Conservation (phyloP, 2,797 vertebrate species). For the Lepus oiostolus region DNA sequence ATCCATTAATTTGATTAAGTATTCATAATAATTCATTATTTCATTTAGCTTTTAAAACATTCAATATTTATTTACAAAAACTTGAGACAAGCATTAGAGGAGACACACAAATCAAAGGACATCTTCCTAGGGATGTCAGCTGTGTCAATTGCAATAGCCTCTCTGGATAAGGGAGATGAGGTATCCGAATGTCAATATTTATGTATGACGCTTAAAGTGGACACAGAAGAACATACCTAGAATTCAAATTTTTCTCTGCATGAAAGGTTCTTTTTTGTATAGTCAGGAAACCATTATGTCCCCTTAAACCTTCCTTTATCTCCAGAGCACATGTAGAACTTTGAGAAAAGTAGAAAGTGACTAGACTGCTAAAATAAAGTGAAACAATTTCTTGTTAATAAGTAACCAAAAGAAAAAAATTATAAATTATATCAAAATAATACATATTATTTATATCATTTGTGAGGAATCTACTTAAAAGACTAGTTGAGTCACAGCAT, state of each 20-base stretch:
- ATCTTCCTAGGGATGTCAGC: not conserved
- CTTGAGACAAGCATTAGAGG: not conserved
- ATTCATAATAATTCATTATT: not conserved
- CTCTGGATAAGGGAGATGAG: not conserved
- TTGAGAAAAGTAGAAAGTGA: not conserved
- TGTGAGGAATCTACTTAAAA: not conserved
- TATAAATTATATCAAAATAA: not conserved
- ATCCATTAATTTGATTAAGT: not conserved
- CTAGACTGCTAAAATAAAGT: not conserved
- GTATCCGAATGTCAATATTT: not conserved
- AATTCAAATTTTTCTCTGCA: not conserved
- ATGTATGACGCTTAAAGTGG: not conserved
- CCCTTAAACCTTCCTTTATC: not conserved
- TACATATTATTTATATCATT: not conserved
- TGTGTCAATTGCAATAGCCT: not conserved
- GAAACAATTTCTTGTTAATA: not conserved
- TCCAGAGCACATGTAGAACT: not conserved
- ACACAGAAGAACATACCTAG: not conserved
- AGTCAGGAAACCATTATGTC: not conserved
- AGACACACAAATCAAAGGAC: not conserved
- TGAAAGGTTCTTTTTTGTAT: not conserved
- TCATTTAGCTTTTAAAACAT: not conserved
- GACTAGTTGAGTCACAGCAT: not conserved
- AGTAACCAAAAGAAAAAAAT: not conserved
- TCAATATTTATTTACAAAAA: conserved; percentile 10